phyloP scores from a whole-genome alignment of 2,797 vertebrate genomes.

The Delichon dasypus region DNA sequence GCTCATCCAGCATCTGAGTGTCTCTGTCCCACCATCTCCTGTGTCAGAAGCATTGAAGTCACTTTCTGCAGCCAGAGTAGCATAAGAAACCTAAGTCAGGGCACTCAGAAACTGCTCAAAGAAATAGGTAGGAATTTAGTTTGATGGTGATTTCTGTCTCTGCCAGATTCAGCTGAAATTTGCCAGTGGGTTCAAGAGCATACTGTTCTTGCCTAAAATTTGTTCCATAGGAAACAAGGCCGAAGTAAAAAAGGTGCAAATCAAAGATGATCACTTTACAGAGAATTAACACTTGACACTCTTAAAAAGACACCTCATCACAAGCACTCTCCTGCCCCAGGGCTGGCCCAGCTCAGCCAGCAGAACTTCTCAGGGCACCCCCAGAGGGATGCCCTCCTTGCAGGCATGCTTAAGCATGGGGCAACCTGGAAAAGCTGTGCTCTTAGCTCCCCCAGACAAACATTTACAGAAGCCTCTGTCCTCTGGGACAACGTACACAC shows the following conservation, averaged over 20 bases:
- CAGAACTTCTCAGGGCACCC: not conserved
- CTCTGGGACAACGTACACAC: not conserved
- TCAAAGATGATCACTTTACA: not conserved
- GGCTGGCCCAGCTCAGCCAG: not conserved
- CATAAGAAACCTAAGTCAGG: not conserved
- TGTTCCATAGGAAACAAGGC: not conserved
- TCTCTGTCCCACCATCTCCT: not conserved
- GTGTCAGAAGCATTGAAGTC: fast-evolving
- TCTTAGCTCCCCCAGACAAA: not conserved
- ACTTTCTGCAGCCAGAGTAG: not conserved
- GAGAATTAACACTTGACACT: not conserved
- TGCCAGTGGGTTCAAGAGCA: not conserved
- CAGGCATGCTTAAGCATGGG: fast-evolving
- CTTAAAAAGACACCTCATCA: not conserved
- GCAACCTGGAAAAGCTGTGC: not conserved
- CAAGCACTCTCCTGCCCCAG: not conserved
- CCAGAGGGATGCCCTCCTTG: not conserved
- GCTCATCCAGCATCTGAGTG: not conserved
- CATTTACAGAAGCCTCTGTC: not conserved
- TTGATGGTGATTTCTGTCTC: not conserved
- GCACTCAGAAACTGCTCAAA: not conserved
- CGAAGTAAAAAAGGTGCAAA: not conserved
- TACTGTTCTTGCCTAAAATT: not conserved
- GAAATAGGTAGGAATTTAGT: not conserved
- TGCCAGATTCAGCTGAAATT: not conserved